A percentile compares a stretch with the other conserved stretches of the same genome.
Conservation (phyloP, 2,797 vertebrate genomes). For the Sebastes itinus region DNA sequence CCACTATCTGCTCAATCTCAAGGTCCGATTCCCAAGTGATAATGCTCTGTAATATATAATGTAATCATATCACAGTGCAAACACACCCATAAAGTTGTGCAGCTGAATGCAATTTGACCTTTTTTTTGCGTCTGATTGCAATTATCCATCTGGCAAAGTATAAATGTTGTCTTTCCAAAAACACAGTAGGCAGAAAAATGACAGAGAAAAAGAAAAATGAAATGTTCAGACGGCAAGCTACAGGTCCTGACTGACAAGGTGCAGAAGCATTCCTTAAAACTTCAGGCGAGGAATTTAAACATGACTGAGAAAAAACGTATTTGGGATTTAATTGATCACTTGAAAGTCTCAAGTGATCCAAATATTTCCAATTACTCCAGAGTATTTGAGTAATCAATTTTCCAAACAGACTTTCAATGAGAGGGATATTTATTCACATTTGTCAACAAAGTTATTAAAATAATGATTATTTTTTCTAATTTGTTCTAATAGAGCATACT, state of each 20-base stretch:
- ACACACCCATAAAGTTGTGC: background rate
- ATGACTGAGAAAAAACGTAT: no score
- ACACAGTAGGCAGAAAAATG: no score
- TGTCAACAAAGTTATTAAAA: background rate
- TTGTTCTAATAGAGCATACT: background rate
- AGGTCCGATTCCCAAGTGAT: background rate
- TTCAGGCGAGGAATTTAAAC: no score
- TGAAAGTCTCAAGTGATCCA: no score
- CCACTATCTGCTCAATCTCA: background rate
- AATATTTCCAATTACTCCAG: no score
- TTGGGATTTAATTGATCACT: no score
- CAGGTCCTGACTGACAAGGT: no score
- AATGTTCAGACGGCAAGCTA: rapidly evolving
- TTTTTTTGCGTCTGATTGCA: no score
- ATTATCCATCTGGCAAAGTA: background rate
- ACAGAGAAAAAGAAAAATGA: background rate
- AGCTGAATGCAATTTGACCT: no score
- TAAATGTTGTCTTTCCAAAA: background rate
- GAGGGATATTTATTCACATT: background rate
- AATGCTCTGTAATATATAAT: no score
- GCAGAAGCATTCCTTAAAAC: no score
- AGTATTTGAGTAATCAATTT: no score
- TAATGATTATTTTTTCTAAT: background rate
- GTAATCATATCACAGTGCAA: background rate
- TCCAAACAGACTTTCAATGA: background rate